Conservation (phyloP, 2,888 invertebrate species). For the Ectemnius cavifrons region DNA sequence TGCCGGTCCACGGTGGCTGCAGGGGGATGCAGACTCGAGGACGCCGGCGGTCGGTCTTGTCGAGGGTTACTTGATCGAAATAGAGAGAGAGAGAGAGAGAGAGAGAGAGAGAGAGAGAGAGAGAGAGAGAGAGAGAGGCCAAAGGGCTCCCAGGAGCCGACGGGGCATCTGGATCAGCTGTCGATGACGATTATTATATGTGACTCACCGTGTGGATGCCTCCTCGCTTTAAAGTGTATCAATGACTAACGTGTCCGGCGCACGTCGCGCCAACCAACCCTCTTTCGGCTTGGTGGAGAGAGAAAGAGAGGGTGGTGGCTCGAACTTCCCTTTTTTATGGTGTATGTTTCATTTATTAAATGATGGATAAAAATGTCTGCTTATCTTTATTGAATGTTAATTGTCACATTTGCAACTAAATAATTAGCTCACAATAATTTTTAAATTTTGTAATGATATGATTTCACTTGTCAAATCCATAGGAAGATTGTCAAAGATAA, state of each 20-base stretch:
- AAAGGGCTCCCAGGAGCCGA: constrained; percentile 9
- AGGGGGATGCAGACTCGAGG: constrained; percentile 22
- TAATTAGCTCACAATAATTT: too few species aligned
- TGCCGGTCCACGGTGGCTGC: constrained; percentile 4
- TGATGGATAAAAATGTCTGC: too few species aligned
- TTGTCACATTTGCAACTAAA: too few species aligned
- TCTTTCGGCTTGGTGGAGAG: neutral
- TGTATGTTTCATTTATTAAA: constrained; percentile 43
- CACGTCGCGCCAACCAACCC: constrained; percentile 33
- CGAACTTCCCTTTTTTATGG: constrained; percentile 10
- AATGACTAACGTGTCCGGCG: constrained; percentile 70
- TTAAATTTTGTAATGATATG: too few species aligned
- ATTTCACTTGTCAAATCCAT: too few species aligned
- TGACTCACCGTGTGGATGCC: constrained; percentile 66
- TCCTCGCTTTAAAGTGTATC: constrained; percentile 71
- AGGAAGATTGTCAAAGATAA: too few species aligned
- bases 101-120: constrained; percentile 24
- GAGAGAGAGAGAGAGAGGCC: constrained; percentile 39
- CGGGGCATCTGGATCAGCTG: constrained; percentile 70
- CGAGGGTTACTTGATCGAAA: constrained; percentile 28
- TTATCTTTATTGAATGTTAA: too few species aligned
- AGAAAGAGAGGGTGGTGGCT: neutral
- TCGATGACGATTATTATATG: constrained; percentile 72
- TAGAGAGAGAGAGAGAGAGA: constrained; percentile 37
- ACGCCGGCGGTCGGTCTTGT: constrained; percentile 39